Percentiles rank a stretch among this genome's conserved stretches.
phyloP scores from a whole-genome alignment of 2,113 vertebrate species.

The Peromyscus californicus region DNA sequence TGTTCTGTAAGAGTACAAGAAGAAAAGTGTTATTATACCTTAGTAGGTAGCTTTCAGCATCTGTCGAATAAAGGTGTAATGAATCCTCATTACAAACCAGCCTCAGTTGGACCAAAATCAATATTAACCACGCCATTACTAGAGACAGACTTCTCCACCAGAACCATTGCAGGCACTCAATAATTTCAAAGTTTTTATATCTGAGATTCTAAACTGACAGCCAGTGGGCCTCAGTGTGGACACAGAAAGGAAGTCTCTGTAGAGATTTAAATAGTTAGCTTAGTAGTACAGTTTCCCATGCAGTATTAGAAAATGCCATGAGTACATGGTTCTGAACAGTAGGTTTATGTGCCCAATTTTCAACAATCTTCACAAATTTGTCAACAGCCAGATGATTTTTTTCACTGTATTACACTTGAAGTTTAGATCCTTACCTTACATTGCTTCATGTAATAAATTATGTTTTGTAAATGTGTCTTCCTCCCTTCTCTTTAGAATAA shows the following conservation, averaged over 20 bases:
- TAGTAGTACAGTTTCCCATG: background rate
- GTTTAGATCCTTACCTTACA: background rate
- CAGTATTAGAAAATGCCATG: background rate
- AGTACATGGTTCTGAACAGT: background rate
- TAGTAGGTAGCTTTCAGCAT: background rate
- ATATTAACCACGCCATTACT: background rate
- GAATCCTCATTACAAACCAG: too few relatives aligned
- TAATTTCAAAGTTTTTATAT: background rate
- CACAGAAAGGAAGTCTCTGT: rapidly evolving
- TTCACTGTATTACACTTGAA: background rate
- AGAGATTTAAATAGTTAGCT: background rate
- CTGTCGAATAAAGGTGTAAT: background rate
- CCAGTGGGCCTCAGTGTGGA: background rate
- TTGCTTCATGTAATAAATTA: background rate
- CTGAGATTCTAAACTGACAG: background rate
- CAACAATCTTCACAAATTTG: background rate
- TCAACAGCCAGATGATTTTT: background rate
- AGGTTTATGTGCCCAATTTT: background rate
- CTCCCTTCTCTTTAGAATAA: background rate
- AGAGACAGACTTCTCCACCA: background rate
- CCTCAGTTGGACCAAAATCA: background rate
- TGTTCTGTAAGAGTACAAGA: background rate
- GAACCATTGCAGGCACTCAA: background rate
- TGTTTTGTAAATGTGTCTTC: background rate
- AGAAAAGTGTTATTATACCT: background rate